Evolutionary conservation across 2,888 invertebrate genomes (phyloP).

Genomic region (Oxyteleia sp.): DNA sequence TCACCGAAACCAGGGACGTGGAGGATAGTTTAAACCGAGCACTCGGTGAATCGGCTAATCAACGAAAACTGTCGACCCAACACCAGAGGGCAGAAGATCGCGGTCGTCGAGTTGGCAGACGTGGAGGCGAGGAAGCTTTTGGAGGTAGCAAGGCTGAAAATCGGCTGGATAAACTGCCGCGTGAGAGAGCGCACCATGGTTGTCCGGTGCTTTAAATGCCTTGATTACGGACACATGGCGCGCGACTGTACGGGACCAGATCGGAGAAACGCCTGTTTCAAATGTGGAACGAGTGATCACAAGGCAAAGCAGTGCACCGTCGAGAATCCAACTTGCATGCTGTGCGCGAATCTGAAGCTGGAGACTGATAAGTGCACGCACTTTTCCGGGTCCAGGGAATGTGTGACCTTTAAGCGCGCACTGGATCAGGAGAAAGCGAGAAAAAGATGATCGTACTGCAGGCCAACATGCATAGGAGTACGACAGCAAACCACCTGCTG

Average conservation of each 20-base stretch:
- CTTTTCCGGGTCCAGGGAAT: conserved; percentile 37
- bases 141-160: not conserved
- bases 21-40: not conserved
- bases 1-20: not conserved
- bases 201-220: conserved; percentile 23
- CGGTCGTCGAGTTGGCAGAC: conserved; percentile 25
- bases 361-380: conserved; percentile 32
- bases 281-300: conserved; percentile 20
- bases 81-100: conserved; percentile 22
- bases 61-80: conserved; percentile 4
- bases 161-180: conserved; percentile 36
- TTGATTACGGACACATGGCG: conserved; percentile 29
- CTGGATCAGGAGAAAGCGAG: conserved; percentile 36
- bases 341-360: conserved; percentile 13
- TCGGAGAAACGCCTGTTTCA: conserved; percentile 16
- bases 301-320: conserved; percentile 19
- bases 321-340: not conserved
- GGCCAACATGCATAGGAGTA: conserved; percentile 66
- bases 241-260: conserved; percentile 22
- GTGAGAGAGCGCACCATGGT: conserved; percentile 4
- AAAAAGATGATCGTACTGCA: conserved; percentile 51
- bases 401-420: conserved; percentile 36
- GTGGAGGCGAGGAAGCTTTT: conserved; percentile 10
- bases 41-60: not conserved
- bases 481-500: conserved; percentile 50